Evolutionary conservation across 1,140 invertebrate genomes (phyloP).

Genomic region (Orussus abietinus): DNA sequence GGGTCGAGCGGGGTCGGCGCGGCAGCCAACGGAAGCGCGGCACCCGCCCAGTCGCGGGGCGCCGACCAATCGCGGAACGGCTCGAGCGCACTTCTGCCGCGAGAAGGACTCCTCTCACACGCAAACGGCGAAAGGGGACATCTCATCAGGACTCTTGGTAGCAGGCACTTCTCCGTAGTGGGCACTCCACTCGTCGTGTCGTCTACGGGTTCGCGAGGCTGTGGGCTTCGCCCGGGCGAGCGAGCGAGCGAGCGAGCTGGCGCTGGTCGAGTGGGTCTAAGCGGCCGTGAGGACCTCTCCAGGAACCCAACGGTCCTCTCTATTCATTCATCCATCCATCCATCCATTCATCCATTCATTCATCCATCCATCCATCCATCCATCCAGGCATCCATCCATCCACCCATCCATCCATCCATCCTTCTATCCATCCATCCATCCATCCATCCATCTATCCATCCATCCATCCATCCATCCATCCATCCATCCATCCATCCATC

Average conservation of each 20-base stretch:
- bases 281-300: constrained; percentile 54
- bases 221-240: constrained; percentile 24
- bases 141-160: constrained; percentile 52
- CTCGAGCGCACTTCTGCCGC: constrained; percentile 17
- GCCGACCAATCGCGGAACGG: not conserved
- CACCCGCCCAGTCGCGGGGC: not conserved
- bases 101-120: constrained; percentile 43
- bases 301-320: constrained; percentile 54
- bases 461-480: constrained; percentile 25
- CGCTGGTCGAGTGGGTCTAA: constrained; percentile 52
- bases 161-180: constrained; percentile 52
- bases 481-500: constrained; percentile 25
- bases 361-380: constrained; percentile 29
- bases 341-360: constrained; percentile 30
- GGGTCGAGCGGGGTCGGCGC: not conserved
- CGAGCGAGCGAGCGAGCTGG: constrained; percentile 25
- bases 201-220: constrained; percentile 33
- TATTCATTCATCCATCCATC: constrained; percentile 50
- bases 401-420: no score
- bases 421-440: constrained; percentile 20
- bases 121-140: constrained; percentile 51
- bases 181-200: constrained; percentile 48
- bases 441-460: constrained; percentile 22
- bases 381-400: constrained; percentile 20
- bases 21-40: constrained; percentile 37